phyloP scores from a whole-genome alignment of 2,797 vertebrate genomes.

The Hippoglossus hippoglossus region DNA sequence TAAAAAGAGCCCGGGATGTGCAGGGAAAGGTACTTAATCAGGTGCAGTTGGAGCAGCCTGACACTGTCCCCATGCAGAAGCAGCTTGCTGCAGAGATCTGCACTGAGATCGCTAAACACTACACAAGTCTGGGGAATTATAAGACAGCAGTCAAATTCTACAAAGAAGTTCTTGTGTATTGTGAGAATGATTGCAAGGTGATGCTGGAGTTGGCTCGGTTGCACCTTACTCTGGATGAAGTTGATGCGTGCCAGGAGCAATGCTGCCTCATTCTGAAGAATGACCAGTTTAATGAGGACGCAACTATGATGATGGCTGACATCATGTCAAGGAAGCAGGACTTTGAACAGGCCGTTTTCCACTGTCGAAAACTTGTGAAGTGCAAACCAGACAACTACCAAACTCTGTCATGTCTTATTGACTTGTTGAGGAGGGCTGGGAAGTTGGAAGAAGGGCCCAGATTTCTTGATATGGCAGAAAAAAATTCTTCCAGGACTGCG shows the following conservation, averaged over 20 bases:
- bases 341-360: slow-evolving; percentile 94
- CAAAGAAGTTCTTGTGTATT: slow-evolving; percentile 98
- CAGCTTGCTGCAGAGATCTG: slow-evolving; percentile 96
- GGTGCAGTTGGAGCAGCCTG: slow-evolving; percentile 93
- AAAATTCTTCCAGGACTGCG: slow-evolving; percentile 89
- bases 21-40: slow-evolving; percentile 95
- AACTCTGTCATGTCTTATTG: slow-evolving; percentile 93
- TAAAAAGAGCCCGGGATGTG: slow-evolving; percentile 92
- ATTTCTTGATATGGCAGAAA: slow-evolving; percentile 94
- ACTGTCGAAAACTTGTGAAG: slow-evolving; percentile 95
- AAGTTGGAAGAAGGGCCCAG: slow-evolving; percentile 94
- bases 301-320: slow-evolving; percentile 97
- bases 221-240: slow-evolving; percentile 91
- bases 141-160: slow-evolving; percentile 98
- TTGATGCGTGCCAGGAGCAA: slow-evolving; percentile 91
- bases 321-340: slow-evolving; percentile 97
- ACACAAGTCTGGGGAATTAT: slow-evolving; percentile 91
- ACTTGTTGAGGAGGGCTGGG: slow-evolving; percentile 94
- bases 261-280: slow-evolving; percentile 91
- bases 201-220: slow-evolving; percentile 94
- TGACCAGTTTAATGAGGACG: slow-evolving; percentile 93
- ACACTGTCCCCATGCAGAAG: slow-evolving; percentile 91
- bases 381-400: slow-evolving; percentile 96
- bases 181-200: slow-evolving; percentile 97
- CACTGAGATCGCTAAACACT: slow-evolving; percentile 95